Evolutionary conservation across 1,140 invertebrate genomes (phyloP).

Genomic region (Pissodes strobi): DNA sequence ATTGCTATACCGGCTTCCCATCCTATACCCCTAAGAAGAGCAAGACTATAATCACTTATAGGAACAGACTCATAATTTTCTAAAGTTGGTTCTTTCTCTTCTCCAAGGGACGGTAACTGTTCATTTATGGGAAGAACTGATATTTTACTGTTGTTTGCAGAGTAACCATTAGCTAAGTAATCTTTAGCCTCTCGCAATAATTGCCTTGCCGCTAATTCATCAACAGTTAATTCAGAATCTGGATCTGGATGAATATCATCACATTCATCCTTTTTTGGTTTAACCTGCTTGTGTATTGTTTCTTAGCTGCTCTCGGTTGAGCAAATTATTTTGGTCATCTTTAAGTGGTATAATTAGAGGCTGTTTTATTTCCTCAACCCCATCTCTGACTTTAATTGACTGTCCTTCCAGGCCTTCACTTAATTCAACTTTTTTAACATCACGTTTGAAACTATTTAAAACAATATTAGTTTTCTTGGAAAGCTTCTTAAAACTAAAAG

Average conservation of each 20-base stretch:
- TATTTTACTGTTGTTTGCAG: slow-evolving; percentile 36
- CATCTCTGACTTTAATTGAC: slow-evolving; percentile 70
- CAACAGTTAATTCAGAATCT: slow-evolving; percentile 56
- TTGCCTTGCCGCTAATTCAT: slow-evolving; percentile 61
- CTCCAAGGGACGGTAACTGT: slow-evolving; percentile 40
- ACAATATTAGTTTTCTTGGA: slow-evolving; percentile 65
- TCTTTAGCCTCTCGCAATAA: slow-evolving; percentile 53
- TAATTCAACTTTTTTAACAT: slow-evolving; percentile 64
- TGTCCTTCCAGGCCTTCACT: slow-evolving; percentile 77
- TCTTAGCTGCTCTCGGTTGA: slow-evolving; percentile 51
- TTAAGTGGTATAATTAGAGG: slow-evolving; percentile 70
- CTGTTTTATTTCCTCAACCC: slow-evolving; percentile 58
- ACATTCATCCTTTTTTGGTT: slow-evolving; percentile 42
- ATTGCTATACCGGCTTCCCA: slow-evolving; percentile 80
- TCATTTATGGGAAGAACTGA: slow-evolving; percentile 35
- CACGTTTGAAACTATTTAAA: slow-evolving; percentile 44
- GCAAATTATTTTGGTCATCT: slow-evolving; percentile 57
- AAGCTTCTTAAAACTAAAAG: slow-evolving; percentile 76
- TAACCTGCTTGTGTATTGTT: slow-evolving; percentile 33
- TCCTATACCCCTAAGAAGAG: slow-evolving; percentile 94
- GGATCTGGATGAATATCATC: slow-evolving; percentile 49
- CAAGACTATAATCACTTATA: slow-evolving; percentile 84
- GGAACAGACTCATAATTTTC: slow-evolving; percentile 92
- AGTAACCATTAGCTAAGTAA: slow-evolving; percentile 43
- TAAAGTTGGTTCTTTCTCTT: slow-evolving; percentile 64